Evolutionary conservation across 2,113 vertebrate species (phyloP).

Genomic region (Heloderma charlesbogerti): DNA sequence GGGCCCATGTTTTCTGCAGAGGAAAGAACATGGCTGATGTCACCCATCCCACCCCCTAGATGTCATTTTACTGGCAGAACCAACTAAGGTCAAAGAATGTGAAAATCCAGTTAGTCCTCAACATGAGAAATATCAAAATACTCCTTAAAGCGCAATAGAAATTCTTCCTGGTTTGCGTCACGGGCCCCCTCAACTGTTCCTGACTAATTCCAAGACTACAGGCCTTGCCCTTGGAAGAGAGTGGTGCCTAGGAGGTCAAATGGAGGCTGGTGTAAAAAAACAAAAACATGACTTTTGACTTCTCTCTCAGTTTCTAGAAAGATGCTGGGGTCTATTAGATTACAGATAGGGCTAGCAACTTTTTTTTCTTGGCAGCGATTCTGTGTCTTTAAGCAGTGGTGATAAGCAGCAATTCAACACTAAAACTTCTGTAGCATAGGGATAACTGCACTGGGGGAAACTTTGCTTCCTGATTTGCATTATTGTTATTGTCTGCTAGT

Average conservation of each 20-base stretch:
- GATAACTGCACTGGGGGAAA: neutral
- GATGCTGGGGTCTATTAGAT: neutral
- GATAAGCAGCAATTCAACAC: neutral
- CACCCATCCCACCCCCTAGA: neutral
- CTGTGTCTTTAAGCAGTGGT: neutral
- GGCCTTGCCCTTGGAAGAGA: neutral
- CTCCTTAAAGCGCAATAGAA: constrained; percentile 6
- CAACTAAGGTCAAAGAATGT: constrained; percentile 35
- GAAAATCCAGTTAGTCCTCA: constrained; percentile 17
- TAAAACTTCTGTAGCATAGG: neutral
- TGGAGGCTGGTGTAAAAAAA: neutral
- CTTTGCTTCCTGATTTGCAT: neutral
- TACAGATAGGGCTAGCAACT: neutral
- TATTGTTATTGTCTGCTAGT: neutral
- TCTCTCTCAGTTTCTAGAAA: neutral
- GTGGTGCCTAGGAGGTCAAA: no score
- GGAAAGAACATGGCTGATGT: neutral
- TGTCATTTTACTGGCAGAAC: neutral
- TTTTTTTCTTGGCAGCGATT: neutral
- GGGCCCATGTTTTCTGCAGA: neutral
- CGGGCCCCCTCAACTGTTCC: neutral
- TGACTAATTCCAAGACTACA: neutral
- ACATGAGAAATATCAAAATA: constrained; percentile 29
- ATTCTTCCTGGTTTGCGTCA: constrained; percentile 7
- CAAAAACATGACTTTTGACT: neutral